Evolutionary conservation across 37 sponge, comb jelly and placozoan genomes (phyloP).

Genomic region (Axinella damicornis): DNA sequence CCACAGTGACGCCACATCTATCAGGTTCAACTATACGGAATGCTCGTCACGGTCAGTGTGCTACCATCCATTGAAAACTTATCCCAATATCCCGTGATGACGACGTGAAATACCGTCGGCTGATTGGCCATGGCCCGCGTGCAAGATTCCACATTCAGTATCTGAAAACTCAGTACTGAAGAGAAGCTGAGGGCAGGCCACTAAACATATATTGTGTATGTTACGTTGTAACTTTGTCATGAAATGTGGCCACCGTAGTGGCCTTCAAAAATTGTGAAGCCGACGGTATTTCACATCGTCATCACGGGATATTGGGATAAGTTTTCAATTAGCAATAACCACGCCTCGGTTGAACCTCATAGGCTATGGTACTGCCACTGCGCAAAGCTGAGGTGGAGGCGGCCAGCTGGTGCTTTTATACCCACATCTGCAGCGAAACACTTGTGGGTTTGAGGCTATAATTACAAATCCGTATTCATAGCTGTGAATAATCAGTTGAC

Average conservation of each 20-base stretch:
- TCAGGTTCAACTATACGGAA: too few relatives aligned
- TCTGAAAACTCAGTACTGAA: too few relatives aligned
- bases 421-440: background rate
- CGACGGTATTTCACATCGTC: conserved; percentile 93
- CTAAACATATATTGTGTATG: too few relatives aligned
- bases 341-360: conserved; percentile 99
- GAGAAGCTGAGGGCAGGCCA: too few relatives aligned
- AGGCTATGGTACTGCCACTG: conserved; percentile 99
- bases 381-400: conserved; percentile 88
- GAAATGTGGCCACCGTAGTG: conserved; percentile 71
- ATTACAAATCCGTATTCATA: too few relatives aligned
- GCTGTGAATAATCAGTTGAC: too few relatives aligned
- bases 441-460: conserved; percentile 1
- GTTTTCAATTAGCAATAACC: conserved; percentile 99
- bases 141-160: too few relatives aligned
- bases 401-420: conserved; percentile 11
- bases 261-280: conserved; percentile 98
- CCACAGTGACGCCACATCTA: too few relatives aligned
- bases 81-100: conserved; percentile 96
- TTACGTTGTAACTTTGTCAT: too few relatives aligned
- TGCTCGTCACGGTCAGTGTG: too few relatives aligned
- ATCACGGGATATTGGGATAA: conserved; percentile 97
- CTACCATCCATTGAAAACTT: conserved; percentile 99
- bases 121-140: too few relatives aligned
- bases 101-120: conserved; percentile 93